Base-by-base conservation (phyloP, 2,888 invertebrate genomes). In the Brenthis daphne region DNA sequence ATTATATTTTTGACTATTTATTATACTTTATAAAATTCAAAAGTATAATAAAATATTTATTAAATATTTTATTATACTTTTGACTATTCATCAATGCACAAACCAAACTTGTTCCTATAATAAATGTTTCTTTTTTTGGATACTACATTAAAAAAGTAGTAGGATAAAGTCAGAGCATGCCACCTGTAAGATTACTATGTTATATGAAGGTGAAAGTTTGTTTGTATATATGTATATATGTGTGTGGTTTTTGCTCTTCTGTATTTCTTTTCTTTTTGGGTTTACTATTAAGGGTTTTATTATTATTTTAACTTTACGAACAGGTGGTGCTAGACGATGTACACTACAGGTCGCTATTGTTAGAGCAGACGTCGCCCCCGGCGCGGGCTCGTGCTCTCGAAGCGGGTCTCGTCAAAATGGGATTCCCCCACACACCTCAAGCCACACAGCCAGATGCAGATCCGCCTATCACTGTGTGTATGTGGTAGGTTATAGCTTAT, bases 371-470 rank as follows among this genome's bases (percentile, higher is more conserved):
- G 29, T 87, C 92, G 73, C 95, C 95, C 48, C 94, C 95, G 58
- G 92, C 95, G 13, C 93, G 95, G 3, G 94, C 95, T 71, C 90
- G 85, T 16, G 83, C 88, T 0, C 94, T 96, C 20, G 96, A 97
- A 67, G 96, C 97, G 20, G 94, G 95, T 65, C 94, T 98, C 3
- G 97, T 98, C 50, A 97, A 98, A 94, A 99, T 99, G 98, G 99
- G 99, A 57, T 99, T 99, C 88, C 99, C 99, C 6, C 98, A 98
- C 91, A 92, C 94, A 68, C 93, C 94, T 73, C 94, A 94, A 6
- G 94, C 94, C 77, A 93, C 94, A 78, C 91, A 93, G 70, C 73
- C 83, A 0, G 88, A 87, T 73, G 78, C 83, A 1, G 95, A 95
- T 77, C 94, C 95, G 60, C 95, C 96, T 6, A 94, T 98, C 73